Base-by-base conservation (phyloP, 2,797 vertebrate genomes). In the Etheostoma perlongum region DNA sequence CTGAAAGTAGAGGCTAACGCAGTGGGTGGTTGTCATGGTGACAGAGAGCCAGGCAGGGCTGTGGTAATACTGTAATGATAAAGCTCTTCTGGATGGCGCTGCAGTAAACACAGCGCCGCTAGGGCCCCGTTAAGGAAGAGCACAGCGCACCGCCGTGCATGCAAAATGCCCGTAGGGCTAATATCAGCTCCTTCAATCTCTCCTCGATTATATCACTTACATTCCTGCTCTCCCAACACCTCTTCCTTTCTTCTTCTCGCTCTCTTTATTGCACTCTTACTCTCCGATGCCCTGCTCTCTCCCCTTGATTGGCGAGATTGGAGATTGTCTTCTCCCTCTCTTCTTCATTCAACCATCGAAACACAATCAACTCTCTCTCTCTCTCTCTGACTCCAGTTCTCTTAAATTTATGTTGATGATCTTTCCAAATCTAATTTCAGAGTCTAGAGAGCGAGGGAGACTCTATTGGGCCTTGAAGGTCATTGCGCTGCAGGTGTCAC, bases 21-120 rank as follows among this genome's bases (percentile, higher is more conserved):
- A 92, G 92, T 75, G 90, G 93, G 92, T 75, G 90, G 94, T 95
- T 91, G 93, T 93, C 94, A 95, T 95, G 93, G 95, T 89, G 92
- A 95, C 91, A 89, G 91, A 81, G 93, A 93, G 89, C 90, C 92
- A 91, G 93, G 89, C 91, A 92, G 91, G 84, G 92, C 89, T 90
- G 91, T 91, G 89, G 93, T 94, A 92, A 92, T 92, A 93, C 93
- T 92, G 93, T 94, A 92, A 93, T 93, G 92, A 94, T 93, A 86
- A 91, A 93, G 91, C 93, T 92, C 91, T 84, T 86, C 91, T 93
- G 89, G 92, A 92, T 92, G 81, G 90, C 93, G 91, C 91, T 78
- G 92, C 93, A 93, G 93, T 93, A 92, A 92, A 94, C 90, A 92
- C 90, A 88, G 87, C 88, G 79, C 90, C 93, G 86, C 92, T 76